phyloP scores from a whole-genome alignment of 2,888 invertebrate genomes.

The Philaethria dido region DNA sequence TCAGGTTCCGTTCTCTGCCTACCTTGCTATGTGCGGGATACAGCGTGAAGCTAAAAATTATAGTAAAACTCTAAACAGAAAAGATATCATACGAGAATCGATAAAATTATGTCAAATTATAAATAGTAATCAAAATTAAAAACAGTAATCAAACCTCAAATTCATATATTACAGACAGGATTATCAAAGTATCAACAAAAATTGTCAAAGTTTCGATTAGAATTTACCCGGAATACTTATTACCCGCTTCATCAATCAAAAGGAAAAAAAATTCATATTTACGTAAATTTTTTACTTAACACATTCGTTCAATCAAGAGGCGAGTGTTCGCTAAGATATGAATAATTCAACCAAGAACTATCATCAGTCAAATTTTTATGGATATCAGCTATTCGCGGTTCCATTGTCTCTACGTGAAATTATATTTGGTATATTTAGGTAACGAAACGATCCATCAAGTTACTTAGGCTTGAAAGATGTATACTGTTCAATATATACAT shows the following conservation, averaged over 20 bases:
- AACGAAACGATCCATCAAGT: constrained; percentile 5
- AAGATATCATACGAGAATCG: too few relatives aligned
- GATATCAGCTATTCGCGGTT: neutral
- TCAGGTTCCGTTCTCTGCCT: too few relatives aligned
- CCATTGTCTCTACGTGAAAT: constrained; percentile 4
- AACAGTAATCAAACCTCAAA: too few relatives aligned
- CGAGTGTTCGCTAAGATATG: neutral
- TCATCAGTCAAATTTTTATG: constrained; percentile 13
- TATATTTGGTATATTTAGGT: neutral
- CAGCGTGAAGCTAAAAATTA: too few relatives aligned
- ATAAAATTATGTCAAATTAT: too few relatives aligned
- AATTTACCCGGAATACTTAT: neutral
- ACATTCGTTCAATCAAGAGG: neutral
- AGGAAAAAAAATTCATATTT: neutral
- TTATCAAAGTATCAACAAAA: neutral
- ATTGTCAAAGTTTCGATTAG: neutral
- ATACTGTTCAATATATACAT: neutral
- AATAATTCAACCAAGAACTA: constrained; percentile 13
- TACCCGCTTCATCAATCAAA: neutral
- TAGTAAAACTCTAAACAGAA: too few relatives aligned
- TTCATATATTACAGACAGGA: too few relatives aligned
- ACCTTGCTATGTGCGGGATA: too few relatives aligned
- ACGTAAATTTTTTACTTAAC: constrained; percentile 1
- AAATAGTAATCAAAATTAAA: too few relatives aligned
- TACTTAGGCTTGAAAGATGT: neutral